Evolutionary conservation across 2,113 vertebrate genomes (phyloP), one percentile per base, ranked within the genome.

Genomic region (Sialia sialis): DNA sequence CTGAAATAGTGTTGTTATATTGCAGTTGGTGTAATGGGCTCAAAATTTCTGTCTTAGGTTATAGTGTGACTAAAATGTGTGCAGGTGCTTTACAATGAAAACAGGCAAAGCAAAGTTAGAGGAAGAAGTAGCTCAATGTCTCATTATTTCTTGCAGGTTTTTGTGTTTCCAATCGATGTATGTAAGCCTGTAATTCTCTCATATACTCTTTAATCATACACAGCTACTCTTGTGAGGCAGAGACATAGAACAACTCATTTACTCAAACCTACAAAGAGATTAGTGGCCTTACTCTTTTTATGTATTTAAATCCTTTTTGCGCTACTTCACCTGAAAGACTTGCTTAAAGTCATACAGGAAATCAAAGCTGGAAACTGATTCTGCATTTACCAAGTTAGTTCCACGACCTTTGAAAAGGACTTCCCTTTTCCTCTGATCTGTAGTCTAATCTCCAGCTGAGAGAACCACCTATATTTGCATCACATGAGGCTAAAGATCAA

Each of bases 351-450:
- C 64, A 62, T 6, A 26, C 14, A 63, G 20, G 44, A 90, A 93
- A 92, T 97, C 68, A 94, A 88, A 97, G 68, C 52, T 75, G n/a
- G 39, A n/a, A 84, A 75, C 38, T 59, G 55, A 89, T 67, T 74
- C 60, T 87, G 7, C 18, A 27, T 90, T 92, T 88, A 55, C 39
- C 16, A 64, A 51, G 72, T 80, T 90, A 95, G 27, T 48, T 86
- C 36, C 27, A 43, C 0, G 5, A 88, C 34, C 56, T 92, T 88
- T 90, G 56, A 78, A 63, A 21, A 74, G 64, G 70, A 55, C 64
- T 74, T 92, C 55, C 21, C 17, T 77, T 77, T 88, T 75, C 30
- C 13, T 93, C 64, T 93, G 59, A 84, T 74, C 76, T 63, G 12
- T 29, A 49, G 83, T 46, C n/a, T 89, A 74, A 90, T 84, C 82